A percentile compares a stretch with the other conserved stretches of the same genome.
These are phyloP conservation scores for Vimba vimba DNA, from an alignment of 2,113 vertebrate genomes.

Conservation along the genomic window DNA sequence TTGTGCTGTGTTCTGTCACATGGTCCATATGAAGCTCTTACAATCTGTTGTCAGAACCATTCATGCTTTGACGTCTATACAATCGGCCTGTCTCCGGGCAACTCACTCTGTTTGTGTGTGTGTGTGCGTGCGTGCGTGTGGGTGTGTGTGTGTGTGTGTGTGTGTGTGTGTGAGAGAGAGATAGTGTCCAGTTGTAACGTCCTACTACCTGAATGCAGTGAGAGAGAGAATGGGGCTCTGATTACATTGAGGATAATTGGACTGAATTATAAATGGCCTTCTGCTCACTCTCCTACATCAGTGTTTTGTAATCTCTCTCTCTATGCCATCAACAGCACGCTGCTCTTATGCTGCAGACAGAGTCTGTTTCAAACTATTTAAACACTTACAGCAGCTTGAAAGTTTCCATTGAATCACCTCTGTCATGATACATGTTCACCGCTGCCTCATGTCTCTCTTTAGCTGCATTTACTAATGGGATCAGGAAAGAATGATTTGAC, in stretches of 20 bases:
- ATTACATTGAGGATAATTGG: conserved; percentile 66
- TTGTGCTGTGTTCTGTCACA: background rate
- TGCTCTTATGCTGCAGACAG: conserved; percentile 49
- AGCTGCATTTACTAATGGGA: conserved; percentile 34
- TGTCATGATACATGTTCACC: conserved; percentile 37
- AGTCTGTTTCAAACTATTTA: conserved; percentile 60
- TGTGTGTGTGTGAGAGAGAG: background rate
- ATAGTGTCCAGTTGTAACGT: conserved; percentile 36
- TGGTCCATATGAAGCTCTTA: background rate
- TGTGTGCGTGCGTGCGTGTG: background rate
- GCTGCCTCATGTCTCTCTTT: conserved; percentile 49
- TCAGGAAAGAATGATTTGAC: background rate
- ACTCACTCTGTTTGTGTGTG: conserved; percentile 34
- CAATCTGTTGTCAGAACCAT: conserved; percentile 5
- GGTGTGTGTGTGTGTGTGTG: too few species aligned
- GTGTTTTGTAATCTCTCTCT: conserved; percentile 31
- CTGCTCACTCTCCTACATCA: conserved; percentile 65
- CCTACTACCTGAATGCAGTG: conserved; percentile 51
- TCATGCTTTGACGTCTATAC: background rate
- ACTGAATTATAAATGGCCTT: conserved; percentile 77
- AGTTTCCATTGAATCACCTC: conserved; percentile 14
- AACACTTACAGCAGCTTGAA: conserved; percentile 50
- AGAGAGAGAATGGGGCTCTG: conserved; percentile 53
- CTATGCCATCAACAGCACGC: conserved; percentile 57
- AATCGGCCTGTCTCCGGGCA: conserved; percentile 62